Evolutionary conservation across 2,797 vertebrate species (phyloP), one percentile per base, ranked within the genome.

Genomic region (Coregonus ussuriensis): DNA sequence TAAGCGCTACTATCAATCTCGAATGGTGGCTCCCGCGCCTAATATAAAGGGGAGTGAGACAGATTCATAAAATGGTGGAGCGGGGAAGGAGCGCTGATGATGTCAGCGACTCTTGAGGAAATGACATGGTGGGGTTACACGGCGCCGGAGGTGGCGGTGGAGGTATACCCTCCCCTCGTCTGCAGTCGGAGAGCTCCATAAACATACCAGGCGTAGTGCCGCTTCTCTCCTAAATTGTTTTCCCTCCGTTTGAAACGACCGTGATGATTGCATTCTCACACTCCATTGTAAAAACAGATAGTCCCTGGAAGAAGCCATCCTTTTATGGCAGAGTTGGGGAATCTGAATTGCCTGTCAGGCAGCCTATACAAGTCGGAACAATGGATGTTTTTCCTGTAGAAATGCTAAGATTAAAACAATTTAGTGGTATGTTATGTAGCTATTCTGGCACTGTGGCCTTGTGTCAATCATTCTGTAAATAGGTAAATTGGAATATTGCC

Each of bases 181-280:
- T 80, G 66, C 85, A 86, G 84, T 80, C 84, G 78, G 80, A 77
- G 18, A 25, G 51, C 75, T 72, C 72, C 79, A 84, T 89, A 91
- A 89, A 92, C 89, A 87, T 83, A 81, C 87, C 86, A 78, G 81
- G 66, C 79, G 84, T 82, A 13, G 80, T 56, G 75, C 82, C 71
- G 77, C 82, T 77, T 80, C 78, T 80, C 29, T 67, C 74, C 69
- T 71, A 86, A 86, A 90, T 83, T 85, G 83, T 84, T 88, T 85
- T 83, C 31, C 13, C 53, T 79, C 80, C 31, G 14, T 75, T 82
- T 86, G 84, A 88, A 87, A 89, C 65, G 72, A 81, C 84, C 71
- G 37, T 77, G 77, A 88, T 89, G 86, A 91, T 89, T 89, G 82
- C 84, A 85, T 89, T 85, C 82, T 88, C 84, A 83, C 84, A 82